Base-by-base conservation (phyloP, 2,797 vertebrate genomes). In the Chiroxiphia lanceolata region DNA sequence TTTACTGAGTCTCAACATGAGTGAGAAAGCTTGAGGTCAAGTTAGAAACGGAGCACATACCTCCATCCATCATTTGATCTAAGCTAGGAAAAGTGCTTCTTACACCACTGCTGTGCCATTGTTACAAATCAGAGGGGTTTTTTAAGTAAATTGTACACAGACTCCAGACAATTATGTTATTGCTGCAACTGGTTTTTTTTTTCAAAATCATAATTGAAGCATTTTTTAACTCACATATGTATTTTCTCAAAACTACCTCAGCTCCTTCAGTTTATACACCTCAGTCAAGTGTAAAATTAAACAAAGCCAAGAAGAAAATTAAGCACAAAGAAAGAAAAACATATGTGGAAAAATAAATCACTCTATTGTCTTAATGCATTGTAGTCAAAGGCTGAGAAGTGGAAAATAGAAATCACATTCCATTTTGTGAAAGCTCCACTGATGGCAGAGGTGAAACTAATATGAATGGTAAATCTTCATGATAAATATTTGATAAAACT, bases 401-500 rank as follows among this genome's bases (percentile, higher is more conserved):
- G 67, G 59, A 96, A 88, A 94, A 93, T 31, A 79, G 83, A 91
- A 94, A 93, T 90, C 40, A 50, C 29, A 79, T 94, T 86, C 61
- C 59, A 23, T 91, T 94, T 90, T 90, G 63, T 93, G 77, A 89
- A 91, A 91, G 23, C 44, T 83, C 51, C 40, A 26, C 85, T 90
- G 15, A 54, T 91, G 63, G 60, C 48, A 76, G 67, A 93, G 80
- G 80, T 96, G 85, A 91, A 96, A 87, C 83, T 96, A 94, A 91
- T 91, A 88, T 88, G 91, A 67, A 83, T 93, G 83, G 67, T 83
- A 96, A 93, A 70, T 74, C 91, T 94, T 93, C 80, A 69, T 76
- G 53, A 95, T 96, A 94, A 97, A 97, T 94, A 93, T 94, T 97
- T 97, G 93, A 94, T 94, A 84, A 64, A 91, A 77, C 94, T 94